These are phyloP conservation scores for Ophion obscuratus DNA, from an alignment of 2,888 invertebrate genomes.

Conservation along the genomic window DNA sequence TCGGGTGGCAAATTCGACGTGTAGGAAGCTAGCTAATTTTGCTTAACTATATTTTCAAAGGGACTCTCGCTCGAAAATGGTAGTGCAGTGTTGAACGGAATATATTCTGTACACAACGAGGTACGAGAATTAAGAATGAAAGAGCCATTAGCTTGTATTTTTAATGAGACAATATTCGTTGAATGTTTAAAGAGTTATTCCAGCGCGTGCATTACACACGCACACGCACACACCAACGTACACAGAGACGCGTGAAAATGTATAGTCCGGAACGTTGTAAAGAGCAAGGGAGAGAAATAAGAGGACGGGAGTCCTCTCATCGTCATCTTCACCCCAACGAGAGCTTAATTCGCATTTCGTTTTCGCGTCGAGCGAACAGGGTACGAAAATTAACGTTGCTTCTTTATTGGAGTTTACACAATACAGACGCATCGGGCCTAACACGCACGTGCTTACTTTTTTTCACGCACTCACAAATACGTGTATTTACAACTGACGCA, in stretches of 20 bases:
- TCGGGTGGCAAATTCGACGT: no score
- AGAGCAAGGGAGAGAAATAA: constrained; percentile 17
- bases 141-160: constrained; percentile 46
- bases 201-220: not conserved
- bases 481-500: constrained; percentile 18
- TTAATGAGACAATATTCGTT: constrained; percentile 60
- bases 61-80: no score
- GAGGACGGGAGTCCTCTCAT: constrained; percentile 23
- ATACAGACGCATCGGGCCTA: constrained; percentile 34
- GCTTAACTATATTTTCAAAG: no score
- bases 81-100: no score
- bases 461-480: constrained; percentile 25
- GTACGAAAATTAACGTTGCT: constrained; percentile 62
- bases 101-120: constrained; percentile 1
- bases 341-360: constrained; percentile 64
- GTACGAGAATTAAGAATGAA: constrained; percentile 22
- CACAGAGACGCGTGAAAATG: not conserved
- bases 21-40: no score
- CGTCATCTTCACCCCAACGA: constrained; percentile 37
- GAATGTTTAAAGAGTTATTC: constrained; percentile 44
- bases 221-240: not conserved
- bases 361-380: constrained; percentile 47
- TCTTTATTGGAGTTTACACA: constrained; percentile 62
- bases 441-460: not conserved
- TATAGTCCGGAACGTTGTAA: not conserved